phyloP scores from a whole-genome alignment of 2,113 vertebrate species.

The Nannospalax galili region DNA sequence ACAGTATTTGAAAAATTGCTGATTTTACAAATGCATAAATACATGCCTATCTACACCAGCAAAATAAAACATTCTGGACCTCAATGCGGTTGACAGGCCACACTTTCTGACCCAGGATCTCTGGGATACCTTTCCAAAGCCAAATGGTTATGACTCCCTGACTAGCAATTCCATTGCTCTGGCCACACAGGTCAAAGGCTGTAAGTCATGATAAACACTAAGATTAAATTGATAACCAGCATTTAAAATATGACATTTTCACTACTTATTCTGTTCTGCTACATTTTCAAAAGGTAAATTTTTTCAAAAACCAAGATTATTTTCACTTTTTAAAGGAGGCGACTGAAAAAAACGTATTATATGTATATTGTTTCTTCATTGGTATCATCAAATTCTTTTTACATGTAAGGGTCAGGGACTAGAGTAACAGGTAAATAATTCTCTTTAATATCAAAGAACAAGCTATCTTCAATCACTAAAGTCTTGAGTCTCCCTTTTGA shows the following conservation, averaged over 20 bases:
- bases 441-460: constrained; percentile 37
- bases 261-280: constrained; percentile 19
- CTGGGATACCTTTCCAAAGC: constrained; percentile 6
- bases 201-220: constrained; percentile 27
- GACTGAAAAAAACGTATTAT: constrained; percentile 28
- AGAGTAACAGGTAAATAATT: neutral
- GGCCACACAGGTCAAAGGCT: neutral
- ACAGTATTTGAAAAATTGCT: constrained; percentile 72
- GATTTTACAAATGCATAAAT: constrained; percentile 78
- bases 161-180: neutral
- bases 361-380: neutral
- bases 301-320: neutral
- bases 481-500: neutral
- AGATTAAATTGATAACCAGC: constrained; percentile 1
- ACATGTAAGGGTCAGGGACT: neutral
- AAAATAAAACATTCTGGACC: constrained; percentile 69
- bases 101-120: neutral
- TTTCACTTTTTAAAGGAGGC: constrained; percentile 36
- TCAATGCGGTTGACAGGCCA: constrained; percentile 12
- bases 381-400: constrained; percentile 25
- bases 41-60: constrained; percentile 81
- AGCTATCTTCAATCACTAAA: constrained; percentile 27
- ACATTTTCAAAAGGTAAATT: constrained; percentile 29
- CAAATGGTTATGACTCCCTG: neutral
- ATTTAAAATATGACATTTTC: constrained; percentile 37